Conservation (phyloP, 2,888 invertebrate genomes). For the Acanthosepion lycidas region DNA sequence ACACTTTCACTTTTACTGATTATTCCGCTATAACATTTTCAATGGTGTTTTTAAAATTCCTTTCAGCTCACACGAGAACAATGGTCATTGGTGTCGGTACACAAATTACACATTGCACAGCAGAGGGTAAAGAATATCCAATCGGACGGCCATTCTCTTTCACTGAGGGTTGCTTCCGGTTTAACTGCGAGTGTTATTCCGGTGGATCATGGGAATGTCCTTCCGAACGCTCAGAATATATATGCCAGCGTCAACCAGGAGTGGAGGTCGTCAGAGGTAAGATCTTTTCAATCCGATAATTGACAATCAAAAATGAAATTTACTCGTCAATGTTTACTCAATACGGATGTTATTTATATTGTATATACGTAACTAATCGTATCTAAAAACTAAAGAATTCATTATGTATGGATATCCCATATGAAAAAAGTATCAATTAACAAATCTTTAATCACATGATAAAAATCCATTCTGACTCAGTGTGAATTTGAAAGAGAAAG, state of each 20-base stretch:
- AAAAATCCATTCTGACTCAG: too few species aligned
- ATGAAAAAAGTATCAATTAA: too few species aligned
- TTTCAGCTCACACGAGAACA: background rate
- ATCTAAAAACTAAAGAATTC: too few species aligned
- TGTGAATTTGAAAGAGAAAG: too few species aligned
- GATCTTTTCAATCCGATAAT: too few species aligned
- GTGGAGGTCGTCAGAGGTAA: background rate
- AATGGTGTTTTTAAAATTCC: background rate
- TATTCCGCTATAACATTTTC: background rate
- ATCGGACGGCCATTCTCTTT: conserved; percentile 48
- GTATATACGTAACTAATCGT: too few species aligned
- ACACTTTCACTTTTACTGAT: too few species aligned
- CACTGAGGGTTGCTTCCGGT: conserved; percentile 55
- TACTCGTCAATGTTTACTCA: too few species aligned
- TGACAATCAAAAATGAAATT: too few species aligned
- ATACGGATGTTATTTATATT: too few species aligned
- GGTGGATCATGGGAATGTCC: conserved; percentile 59
- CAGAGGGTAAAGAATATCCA: background rate
- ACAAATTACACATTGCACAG: background rate
- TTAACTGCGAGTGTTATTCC: conserved; percentile 57
- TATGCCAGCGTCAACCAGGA: background rate
- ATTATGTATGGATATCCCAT: too few species aligned
- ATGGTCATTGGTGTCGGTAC: background rate
- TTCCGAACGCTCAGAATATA: conserved; percentile 36
- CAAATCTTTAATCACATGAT: too few species aligned